Conservation (phyloP, 2,113 vertebrate genomes). For the Egretta garzetta region DNA sequence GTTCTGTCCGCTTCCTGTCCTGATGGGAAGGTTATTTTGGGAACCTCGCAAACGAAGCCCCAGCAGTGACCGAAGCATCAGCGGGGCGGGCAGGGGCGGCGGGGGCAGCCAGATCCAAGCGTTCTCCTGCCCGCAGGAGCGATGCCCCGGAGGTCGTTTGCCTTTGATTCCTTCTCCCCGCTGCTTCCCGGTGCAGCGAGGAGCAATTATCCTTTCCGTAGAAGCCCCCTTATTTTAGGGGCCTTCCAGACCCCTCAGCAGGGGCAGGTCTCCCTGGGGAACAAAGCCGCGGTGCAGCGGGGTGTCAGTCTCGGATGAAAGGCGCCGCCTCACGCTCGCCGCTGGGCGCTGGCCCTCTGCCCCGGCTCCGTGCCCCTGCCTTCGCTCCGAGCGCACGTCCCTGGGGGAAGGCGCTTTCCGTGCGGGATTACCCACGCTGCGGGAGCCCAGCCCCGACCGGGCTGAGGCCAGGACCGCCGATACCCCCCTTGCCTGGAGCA, state of each 20-base stretch:
- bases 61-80: background rate
- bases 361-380: background rate
- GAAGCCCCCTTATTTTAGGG: background rate
- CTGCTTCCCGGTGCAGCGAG: background rate
- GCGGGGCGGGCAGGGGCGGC: background rate
- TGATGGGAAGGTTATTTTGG: background rate
- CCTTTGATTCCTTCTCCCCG: conserved; percentile 1
- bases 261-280: background rate
- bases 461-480: fast-evolving
- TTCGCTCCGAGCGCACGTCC: fast-evolving
- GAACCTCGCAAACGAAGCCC: background rate
- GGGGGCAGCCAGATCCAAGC: background rate
- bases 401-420: background rate
- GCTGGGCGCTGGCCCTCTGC: background rate
- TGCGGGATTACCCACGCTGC: background rate
- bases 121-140: background rate
- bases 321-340: fast-evolving
- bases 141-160: background rate
- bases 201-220: background rate
- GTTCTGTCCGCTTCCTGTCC: background rate
- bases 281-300: background rate
- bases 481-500: fast-evolving
- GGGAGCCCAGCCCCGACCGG: fast-evolving
- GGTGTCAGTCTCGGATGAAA: background rate
- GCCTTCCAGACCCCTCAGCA: background rate